Evolutionary conservation across 2,888 invertebrate species (phyloP).

Genomic region (Lampropteryx suffumata): DNA sequence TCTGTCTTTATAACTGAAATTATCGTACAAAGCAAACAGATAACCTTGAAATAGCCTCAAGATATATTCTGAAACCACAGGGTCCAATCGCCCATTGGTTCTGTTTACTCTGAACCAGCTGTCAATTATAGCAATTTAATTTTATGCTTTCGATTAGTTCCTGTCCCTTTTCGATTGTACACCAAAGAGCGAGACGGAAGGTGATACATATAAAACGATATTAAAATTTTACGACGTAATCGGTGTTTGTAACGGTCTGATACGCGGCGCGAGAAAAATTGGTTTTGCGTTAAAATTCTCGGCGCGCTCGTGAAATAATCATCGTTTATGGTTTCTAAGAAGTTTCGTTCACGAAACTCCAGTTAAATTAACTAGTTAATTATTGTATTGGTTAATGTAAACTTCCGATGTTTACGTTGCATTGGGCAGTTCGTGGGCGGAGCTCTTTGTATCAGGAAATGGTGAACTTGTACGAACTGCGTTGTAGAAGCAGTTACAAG

Average conservation of each 20-base stretch:
- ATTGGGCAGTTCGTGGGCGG: constrained; percentile 11
- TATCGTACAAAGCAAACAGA: constrained; percentile 41
- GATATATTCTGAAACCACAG: constrained; percentile 51
- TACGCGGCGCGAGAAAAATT: constrained; percentile 41
- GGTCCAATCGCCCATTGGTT: constrained; percentile 36
- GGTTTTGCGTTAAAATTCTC: constrained; percentile 35
- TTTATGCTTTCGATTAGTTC: constrained; percentile 47
- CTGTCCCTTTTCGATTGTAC: constrained; percentile 39
- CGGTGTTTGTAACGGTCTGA: constrained; percentile 43
- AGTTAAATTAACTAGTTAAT: constrained; percentile 19
- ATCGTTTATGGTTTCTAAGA: constrained; percentile 44
- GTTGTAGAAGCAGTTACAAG: neutral
- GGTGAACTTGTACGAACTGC: neutral
- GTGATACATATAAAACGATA: constrained; percentile 64
- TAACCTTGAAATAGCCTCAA: constrained; percentile 38
- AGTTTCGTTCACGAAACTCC: constrained; percentile 23
- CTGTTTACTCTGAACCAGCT: constrained; percentile 64
- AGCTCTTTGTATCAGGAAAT: constrained; percentile 21
- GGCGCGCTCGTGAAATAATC: constrained; percentile 35
- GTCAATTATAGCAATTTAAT: constrained; percentile 68
- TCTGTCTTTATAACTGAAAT: constrained; percentile 38
- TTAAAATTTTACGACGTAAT: constrained; percentile 71
- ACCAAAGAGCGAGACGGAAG: constrained; percentile 43
- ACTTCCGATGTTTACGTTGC: constrained; percentile 34
- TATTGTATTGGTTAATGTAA: constrained; percentile 28